A percentile compares a stretch with the other conserved stretches of the same genome.
These are phyloP conservation scores for Venturia canescens DNA, from an alignment of 1,140 invertebrate genomes.

Conservation along the genomic window DNA sequence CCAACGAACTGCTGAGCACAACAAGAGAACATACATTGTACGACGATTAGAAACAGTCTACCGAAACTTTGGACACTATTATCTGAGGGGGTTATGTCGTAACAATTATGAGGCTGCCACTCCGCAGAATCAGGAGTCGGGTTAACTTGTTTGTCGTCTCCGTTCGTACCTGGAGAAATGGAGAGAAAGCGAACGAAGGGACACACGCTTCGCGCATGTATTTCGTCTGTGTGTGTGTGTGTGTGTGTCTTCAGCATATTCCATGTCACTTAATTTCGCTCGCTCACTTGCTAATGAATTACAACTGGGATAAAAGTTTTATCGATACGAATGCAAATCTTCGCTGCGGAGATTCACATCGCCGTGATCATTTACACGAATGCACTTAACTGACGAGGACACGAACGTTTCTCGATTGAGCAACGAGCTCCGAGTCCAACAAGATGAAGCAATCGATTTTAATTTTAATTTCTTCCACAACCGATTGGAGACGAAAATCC, in stretches of 20 bases:
- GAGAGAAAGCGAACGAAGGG: not conserved
- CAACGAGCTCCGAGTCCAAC: no score
- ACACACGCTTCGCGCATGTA: not conserved
- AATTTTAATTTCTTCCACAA: not conserved
- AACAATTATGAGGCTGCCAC: constrained; percentile 77
- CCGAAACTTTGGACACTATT: constrained; percentile 76
- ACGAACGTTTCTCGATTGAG: no score
- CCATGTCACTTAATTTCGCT: no score
- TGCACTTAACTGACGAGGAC: no score
- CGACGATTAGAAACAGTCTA: constrained; percentile 42
- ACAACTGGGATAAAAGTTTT: no score
- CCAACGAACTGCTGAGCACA: constrained; percentile 74
- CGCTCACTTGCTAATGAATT: no score
- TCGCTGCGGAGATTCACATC: no score
- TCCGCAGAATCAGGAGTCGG: constrained; percentile 66
- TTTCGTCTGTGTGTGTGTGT: no score
- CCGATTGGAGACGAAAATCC: not conserved
- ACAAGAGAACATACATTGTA: constrained; percentile 49
- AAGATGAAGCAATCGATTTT: not conserved
- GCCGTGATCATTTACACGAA: no score
- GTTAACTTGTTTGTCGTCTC: constrained; percentile 72
- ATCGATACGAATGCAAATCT: no score
- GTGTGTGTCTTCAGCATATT: no score
- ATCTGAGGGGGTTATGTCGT: constrained; percentile 75
- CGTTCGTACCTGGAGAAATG: not conserved